Percentiles rank a stretch among this genome's conserved stretches.
Conservation (phyloP, 1,140 invertebrate species). For the Chironomus tepperi region DNA sequence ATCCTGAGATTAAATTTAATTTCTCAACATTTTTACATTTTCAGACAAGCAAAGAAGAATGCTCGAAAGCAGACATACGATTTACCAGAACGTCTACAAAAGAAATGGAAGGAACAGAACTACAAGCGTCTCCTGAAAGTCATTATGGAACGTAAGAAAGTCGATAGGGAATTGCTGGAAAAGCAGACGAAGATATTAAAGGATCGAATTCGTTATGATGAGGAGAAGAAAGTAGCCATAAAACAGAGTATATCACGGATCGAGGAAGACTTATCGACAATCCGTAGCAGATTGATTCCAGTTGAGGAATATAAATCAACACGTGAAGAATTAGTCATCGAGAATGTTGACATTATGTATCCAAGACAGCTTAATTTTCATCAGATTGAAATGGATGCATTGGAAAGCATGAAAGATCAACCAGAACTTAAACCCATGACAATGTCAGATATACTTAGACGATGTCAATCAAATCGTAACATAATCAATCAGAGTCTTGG, state of each 20-base stretch:
- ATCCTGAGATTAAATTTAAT: too few relatives aligned
- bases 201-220: conserved; percentile 34
- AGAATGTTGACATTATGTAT: conserved; percentile 32
- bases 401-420: conserved; percentile 29
- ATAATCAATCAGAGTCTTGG: conserved; percentile 35
- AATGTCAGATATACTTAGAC: conserved; percentile 34
- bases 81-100: conserved; percentile 26
- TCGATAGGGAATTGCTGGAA: conserved; percentile 36
- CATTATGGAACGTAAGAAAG: conserved; percentile 36
- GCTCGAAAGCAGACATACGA: conserved; percentile 17
- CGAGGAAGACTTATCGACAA: conserved; percentile 32
- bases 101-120: conserved; percentile 36
- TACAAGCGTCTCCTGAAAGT: conserved; percentile 35
- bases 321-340: conserved; percentile 27
- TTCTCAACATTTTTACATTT: neutral
- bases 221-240: conserved; percentile 34
- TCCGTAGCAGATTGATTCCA: conserved; percentile 34
- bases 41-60: neutral
- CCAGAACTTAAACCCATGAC: conserved; percentile 32
- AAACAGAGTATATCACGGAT: conserved; percentile 30
- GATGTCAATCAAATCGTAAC: conserved; percentile 32
- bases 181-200: conserved; percentile 36
- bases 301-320: conserved; percentile 28
- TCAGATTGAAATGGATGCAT: conserved; percentile 26
- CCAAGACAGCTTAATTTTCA: conserved; percentile 30